Base-by-base conservation (phyloP, 2,888 invertebrate genomes). In the Pseudanteris insignis region DNA sequence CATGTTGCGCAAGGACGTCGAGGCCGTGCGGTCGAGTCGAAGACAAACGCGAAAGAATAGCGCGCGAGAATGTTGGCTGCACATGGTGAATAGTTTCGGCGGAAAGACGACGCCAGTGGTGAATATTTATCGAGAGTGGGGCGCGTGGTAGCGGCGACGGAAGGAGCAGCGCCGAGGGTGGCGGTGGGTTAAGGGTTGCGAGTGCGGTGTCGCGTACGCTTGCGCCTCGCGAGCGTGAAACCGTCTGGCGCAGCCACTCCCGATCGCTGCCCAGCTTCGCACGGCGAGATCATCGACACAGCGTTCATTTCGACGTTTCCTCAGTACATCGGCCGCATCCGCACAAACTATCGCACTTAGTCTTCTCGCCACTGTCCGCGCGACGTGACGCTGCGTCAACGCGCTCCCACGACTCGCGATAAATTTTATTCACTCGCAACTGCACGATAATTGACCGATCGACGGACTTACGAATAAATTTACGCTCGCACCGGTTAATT, bases 301-400 rank as follows among this genome's bases (percentile, higher is more conserved):
- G 43, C 54, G 32, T 54, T 58, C 63, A 59, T 55, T 63, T 63
- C 50, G 67, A 67, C 68, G 68, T 66, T 70, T 72, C 70, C 72
- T 78, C 76, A 78, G 78, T 78, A 74, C 73, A 67, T 70, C 75
- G 75, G 73, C 77, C 76, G 78, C 76, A 76, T 72, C 70, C 75
- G 78, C 70, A 71, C 70, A 72, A 72, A 7, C 65, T 69, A 68
- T 72, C 76, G 74, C 73, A 70, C 71, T 61, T 63, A n/a, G n/a
- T n/a, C 63, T 65, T 63, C 43, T 61, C 46, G 9, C 10, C 28
- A 33, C 36, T 32, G 47, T 43, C 29, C 41, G 51, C 32, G 62
- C 21, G 46, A 54, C 32, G 40, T 46, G 50, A 25, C 34, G 21
- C 37, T 30, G 61, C 54, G 53, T 40, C 21, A 7, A 40, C 41